phyloP scores from a whole-genome alignment of 1,140 invertebrate species.

The Physella acuta region DNA sequence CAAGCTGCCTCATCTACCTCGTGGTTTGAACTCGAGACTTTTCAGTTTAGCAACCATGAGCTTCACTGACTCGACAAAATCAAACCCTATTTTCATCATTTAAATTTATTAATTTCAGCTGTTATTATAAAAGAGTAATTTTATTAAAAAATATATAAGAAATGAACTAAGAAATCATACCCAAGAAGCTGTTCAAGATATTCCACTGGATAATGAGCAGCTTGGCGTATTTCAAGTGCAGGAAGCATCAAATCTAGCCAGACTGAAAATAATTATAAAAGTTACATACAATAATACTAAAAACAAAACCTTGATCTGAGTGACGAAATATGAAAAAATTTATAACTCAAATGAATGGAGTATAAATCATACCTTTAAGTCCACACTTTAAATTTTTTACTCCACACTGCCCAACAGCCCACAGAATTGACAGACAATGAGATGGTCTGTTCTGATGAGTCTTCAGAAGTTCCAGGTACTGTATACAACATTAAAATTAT shows the following conservation, averaged over 20 bases:
- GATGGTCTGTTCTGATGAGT: slow-evolving; percentile 73
- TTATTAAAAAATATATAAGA: no score
- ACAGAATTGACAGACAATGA: slow-evolving; percentile 75
- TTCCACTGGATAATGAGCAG: slow-evolving; percentile 70
- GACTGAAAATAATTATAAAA: slow-evolving; percentile 60
- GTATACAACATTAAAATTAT: no score
- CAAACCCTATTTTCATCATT: no score
- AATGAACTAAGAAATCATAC: slow-evolving; percentile 34
- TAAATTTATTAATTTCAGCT: not conserved
- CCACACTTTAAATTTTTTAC: slow-evolving; percentile 70
- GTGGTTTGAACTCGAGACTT: no score
- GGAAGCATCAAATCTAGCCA: slow-evolving; percentile 82
- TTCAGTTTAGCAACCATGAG: no score
- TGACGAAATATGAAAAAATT: not conserved
- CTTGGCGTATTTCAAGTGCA: slow-evolving; percentile 72
- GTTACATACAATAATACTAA: not conserved
- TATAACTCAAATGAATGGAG: not conserved
- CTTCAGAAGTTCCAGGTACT: slow-evolving; percentile 53
- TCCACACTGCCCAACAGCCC: slow-evolving; percentile 78
- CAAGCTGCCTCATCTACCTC: no score
- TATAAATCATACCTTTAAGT: slow-evolving; percentile 71
- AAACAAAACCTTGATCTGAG: not conserved
- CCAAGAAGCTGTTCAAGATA: slow-evolving; percentile 69
- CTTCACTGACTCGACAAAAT: no score
- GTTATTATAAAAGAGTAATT: no score